Percentiles rank a stretch among this genome's conserved stretches.
phyloP scores from a whole-genome alignment of 2,888 invertebrate genomes.

The Antheraea yamamai region DNA sequence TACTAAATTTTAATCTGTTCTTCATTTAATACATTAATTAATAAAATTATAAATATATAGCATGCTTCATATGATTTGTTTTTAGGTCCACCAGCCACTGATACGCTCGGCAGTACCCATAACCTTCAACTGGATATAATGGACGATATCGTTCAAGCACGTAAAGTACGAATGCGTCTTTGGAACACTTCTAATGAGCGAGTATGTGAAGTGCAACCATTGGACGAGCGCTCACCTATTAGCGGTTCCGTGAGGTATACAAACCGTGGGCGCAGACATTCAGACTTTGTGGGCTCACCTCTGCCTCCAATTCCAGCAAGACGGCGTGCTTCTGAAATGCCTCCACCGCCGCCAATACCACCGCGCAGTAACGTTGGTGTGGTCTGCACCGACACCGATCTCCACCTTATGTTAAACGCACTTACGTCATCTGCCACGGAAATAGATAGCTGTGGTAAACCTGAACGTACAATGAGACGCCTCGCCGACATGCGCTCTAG shows the following conservation, averaged over 20 bases:
- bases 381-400: constrained; percentile 91
- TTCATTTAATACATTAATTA: neutral
- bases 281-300: constrained; percentile 85
- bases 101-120: constrained; percentile 88
- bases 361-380: constrained; percentile 82
- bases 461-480: constrained; percentile 81
- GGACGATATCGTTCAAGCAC: constrained; percentile 92
- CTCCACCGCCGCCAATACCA: constrained; percentile 78
- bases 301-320: constrained; percentile 83
- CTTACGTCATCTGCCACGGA: constrained; percentile 91
- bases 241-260: constrained; percentile 83
- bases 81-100: constrained; percentile 87
- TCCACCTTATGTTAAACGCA: constrained; percentile 89
- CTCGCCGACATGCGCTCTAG: constrained; percentile 89
- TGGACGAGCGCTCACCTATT: constrained; percentile 85
- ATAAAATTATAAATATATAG: neutral
- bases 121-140: constrained; percentile 93
- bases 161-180: constrained; percentile 91
- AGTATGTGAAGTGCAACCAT: constrained; percentile 91
- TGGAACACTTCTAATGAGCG: constrained; percentile 91
- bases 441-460: constrained; percentile 86
- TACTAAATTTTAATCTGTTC: neutral
- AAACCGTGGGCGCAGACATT: constrained; percentile 85
- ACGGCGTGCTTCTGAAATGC: constrained; percentile 89
- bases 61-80: constrained; percentile 4